Percentiles rank a stretch among this genome's conserved stretches.
phyloP scores from a whole-genome alignment of 2,888 invertebrate genomes.

The Drymonia ruficornis region DNA sequence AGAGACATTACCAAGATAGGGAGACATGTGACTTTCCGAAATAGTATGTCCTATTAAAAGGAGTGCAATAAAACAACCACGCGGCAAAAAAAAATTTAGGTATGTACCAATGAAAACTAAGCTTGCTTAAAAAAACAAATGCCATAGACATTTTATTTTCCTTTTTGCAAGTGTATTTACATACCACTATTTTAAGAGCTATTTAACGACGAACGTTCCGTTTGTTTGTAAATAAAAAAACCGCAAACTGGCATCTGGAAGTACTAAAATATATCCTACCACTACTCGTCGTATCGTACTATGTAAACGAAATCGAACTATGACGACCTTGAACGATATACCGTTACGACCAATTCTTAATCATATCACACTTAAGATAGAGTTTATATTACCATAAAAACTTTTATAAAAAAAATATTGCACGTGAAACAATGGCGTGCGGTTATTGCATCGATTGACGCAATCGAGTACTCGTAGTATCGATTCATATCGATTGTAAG shows the following conservation, averaged over 20 bases:
- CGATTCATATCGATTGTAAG: constrained; percentile 49
- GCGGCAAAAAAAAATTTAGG: background rate
- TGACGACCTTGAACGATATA: constrained; percentile 42
- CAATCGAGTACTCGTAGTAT: constrained; percentile 47
- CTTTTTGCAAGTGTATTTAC: too few relatives aligned
- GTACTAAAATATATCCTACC: constrained; percentile 11
- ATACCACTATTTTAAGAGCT: too few relatives aligned
- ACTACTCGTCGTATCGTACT: too few relatives aligned
- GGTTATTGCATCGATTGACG: constrained; percentile 64
- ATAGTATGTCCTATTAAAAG: too few relatives aligned
- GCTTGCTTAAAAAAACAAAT: too few relatives aligned
- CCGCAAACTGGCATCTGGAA: constrained; percentile 17
- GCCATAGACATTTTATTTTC: too few relatives aligned
- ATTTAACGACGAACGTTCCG: too few relatives aligned
- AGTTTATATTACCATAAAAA: constrained; percentile 31
- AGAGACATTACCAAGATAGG: too few relatives aligned
- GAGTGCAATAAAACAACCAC: too few relatives aligned
- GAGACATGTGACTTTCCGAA: too few relatives aligned
- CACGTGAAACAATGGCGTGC: constrained; percentile 56
- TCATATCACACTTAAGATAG: constrained; percentile 20
- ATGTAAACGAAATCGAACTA: constrained; percentile 35
- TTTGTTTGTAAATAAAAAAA: constrained; percentile 8
- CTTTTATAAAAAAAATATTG: constrained; percentile 35
- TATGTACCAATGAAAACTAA: background rate
- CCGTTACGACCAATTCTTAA: constrained; percentile 14